These are phyloP conservation scores for Mobula birostris DNA, from an alignment of 2,113 vertebrate species.

Conservation along the genomic window DNA sequence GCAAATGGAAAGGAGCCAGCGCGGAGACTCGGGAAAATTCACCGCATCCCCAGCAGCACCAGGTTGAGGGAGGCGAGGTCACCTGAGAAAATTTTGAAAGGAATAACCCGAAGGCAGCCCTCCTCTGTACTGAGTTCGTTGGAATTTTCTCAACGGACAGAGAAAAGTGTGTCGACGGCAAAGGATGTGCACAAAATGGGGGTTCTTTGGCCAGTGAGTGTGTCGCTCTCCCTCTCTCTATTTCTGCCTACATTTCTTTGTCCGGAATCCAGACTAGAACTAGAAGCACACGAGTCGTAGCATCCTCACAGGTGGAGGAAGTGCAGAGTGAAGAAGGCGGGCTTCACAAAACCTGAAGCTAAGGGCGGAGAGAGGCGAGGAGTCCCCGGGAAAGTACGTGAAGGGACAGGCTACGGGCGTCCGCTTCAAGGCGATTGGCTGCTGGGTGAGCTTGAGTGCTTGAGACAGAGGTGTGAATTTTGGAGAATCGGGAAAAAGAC, in stretches of 20 bases:
- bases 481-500: background rate
- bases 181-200: no score
- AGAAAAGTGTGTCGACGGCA: no score
- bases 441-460: no score
- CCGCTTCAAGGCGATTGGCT: background rate
- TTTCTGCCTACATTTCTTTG: background rate
- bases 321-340: background rate
- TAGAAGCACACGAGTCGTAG: background rate
- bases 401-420: background rate
- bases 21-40: background rate
- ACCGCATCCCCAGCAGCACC: background rate
- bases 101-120: no score
- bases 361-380: background rate
- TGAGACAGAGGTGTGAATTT: no score
- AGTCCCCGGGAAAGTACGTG: background rate
- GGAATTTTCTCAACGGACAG: no score
- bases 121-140: no score
- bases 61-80: no score
- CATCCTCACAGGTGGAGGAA: background rate
- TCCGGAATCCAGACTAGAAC: background rate
- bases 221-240: no score
- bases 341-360: background rate
- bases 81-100: no score
- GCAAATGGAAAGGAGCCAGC: background rate
- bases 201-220: no score